Evolutionary conservation across 2,797 vertebrate genomes (phyloP).

Genomic region (Chloroceryle amazona): DNA sequence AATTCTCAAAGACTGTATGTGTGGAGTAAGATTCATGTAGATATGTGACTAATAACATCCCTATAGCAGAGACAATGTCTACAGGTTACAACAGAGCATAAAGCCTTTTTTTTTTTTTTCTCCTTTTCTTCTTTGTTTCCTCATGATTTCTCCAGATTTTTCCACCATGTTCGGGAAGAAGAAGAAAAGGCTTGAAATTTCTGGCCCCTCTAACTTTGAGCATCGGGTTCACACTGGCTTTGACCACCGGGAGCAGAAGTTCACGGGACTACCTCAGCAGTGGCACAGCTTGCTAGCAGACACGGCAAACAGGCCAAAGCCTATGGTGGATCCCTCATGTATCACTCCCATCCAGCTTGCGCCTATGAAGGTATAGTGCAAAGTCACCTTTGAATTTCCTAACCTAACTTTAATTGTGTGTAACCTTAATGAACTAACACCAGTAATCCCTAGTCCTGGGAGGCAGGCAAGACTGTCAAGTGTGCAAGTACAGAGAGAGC

Average conservation of each 20-base stretch:
- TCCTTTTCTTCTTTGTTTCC: not conserved
- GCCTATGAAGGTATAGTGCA: conserved; percentile 93
- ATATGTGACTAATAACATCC: not conserved
- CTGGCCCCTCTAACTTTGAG: conserved; percentile 97
- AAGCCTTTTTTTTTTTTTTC: not conserved
- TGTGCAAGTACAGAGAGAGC: not conserved
- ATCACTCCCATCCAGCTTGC: conserved; percentile 98
- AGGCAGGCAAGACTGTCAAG: not conserved
- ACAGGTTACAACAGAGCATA: not conserved
- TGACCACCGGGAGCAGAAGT: conserved; percentile 95
- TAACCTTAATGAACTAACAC: not conserved
- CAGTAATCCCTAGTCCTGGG: accelerated
- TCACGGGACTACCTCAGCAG: conserved; percentile 95
- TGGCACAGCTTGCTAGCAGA: conserved; percentile 98
- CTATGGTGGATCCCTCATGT: conserved; percentile 98
- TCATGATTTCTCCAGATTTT: conserved; percentile 81
- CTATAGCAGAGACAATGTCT: accelerated
- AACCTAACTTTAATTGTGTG: not conserved
- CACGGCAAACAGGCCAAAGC: conserved; percentile 95
- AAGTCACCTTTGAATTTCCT: not conserved
- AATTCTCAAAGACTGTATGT: not conserved
- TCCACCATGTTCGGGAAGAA: conserved; percentile 99
- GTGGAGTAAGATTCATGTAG: not conserved
- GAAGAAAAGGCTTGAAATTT: conserved; percentile 98
- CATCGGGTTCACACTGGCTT: conserved; percentile 98